Conservation (phyloP, 2,113 vertebrate genomes). For the Lipotes vexillifer region DNA sequence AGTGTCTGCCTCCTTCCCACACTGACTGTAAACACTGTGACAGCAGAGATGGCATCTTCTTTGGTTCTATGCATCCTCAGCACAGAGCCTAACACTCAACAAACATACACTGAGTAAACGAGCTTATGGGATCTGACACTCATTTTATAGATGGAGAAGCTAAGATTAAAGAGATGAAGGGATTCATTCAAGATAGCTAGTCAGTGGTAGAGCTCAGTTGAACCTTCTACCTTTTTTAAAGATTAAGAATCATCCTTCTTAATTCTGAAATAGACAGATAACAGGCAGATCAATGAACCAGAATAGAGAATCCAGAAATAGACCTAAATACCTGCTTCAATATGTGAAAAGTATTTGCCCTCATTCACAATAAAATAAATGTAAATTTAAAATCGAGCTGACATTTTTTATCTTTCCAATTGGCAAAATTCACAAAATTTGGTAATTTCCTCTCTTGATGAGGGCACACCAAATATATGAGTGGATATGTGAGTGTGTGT, state of each 20-base stretch:
- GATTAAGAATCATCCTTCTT: constrained; percentile 24
- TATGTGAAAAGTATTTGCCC: not conserved
- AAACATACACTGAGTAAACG: not conserved
- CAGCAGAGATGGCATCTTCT: not conserved
- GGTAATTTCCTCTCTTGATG: not conserved
- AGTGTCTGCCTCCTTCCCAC: not conserved
- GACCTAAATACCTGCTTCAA: not conserved
- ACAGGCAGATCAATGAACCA: constrained; percentile 12
- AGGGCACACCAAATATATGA: not conserved
- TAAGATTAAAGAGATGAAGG: not conserved
- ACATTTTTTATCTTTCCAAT: not conserved
- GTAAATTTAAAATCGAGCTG: not conserved
- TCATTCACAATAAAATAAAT: constrained; percentile 44
- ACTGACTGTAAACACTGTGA: not conserved
- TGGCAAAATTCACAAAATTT: not conserved
- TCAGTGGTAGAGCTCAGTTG: not conserved
- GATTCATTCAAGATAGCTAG: not conserved
- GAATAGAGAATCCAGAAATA: constrained; percentile 40
- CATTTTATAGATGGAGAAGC: not conserved
- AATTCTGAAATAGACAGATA: constrained; percentile 7
- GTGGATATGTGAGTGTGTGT: not conserved
- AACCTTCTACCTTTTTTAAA: not conserved
- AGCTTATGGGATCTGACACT: not conserved
- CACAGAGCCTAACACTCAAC: not conserved
- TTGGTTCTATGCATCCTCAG: not conserved